phyloP scores from a whole-genome alignment of 1,140 invertebrate genomes.

The Habropoda laboriosa region DNA sequence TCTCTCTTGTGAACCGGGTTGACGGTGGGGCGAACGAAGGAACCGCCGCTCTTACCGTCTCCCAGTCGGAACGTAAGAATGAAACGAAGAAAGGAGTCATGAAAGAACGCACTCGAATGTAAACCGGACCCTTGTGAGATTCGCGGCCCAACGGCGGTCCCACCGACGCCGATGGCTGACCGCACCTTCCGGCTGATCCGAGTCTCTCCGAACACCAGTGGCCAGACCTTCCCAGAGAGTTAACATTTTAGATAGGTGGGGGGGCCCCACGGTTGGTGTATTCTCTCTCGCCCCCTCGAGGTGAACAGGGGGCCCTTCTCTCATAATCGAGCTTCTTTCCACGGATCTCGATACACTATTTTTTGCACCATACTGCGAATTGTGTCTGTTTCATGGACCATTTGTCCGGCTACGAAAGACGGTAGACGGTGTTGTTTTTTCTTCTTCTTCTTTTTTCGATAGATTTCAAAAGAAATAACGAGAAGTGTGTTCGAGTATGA shows the following conservation, averaged over 20 bases:
- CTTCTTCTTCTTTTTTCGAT: too few relatives aligned
- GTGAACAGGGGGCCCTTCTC: background rate
- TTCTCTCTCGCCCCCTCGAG: background rate
- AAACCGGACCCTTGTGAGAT: constrained; percentile 82
- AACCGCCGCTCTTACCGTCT: too few relatives aligned
- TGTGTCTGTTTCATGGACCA: constrained; percentile 30
- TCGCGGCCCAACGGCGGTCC: constrained; percentile 77
- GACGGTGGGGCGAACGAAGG: constrained; percentile 6
- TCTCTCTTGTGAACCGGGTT: background rate
- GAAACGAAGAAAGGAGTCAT: constrained; percentile 70
- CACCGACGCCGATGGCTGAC: constrained; percentile 79
- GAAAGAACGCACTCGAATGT: constrained; percentile 77
- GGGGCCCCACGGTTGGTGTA: background rate
- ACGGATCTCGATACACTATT: constrained; percentile 31
- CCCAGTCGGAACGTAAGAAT: constrained; percentile 42
- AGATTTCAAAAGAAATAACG: too few relatives aligned
- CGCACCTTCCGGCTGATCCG: constrained; percentile 77
- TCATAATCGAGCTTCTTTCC: constrained; percentile 3
- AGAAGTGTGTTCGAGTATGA: too few relatives aligned
- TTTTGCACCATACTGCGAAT: background rate
- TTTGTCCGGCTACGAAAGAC: background rate
- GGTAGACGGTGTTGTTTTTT: too few relatives aligned
- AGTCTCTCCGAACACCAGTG: constrained; percentile 36
- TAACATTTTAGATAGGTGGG: constrained; percentile 48
- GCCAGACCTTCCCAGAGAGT: constrained; percentile 39